phyloP scores from a whole-genome alignment of 1,140 invertebrate species.

The Babylonia areolata region DNA sequence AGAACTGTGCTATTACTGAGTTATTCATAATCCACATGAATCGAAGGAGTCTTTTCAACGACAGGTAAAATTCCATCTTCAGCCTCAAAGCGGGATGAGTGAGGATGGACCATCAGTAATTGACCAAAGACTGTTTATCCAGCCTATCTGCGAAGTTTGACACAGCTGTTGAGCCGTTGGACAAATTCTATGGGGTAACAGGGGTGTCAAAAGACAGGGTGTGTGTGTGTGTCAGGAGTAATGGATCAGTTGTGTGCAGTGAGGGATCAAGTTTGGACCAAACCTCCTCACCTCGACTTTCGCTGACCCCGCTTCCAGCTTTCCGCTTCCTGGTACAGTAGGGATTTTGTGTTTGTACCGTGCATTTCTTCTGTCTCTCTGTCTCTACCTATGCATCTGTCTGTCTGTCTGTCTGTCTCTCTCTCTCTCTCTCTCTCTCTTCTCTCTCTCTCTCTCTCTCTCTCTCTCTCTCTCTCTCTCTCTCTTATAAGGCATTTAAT shows the following conservation, averaged over 20 bases:
- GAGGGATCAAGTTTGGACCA: not conserved
- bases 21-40: too few species aligned
- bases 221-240: not conserved
- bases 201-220: not conserved
- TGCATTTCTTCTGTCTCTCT: not conserved
- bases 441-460: slow-evolving; percentile 17
- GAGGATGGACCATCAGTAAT: too few species aligned
- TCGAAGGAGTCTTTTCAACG: too few species aligned
- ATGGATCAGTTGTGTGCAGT: not conserved
- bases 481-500: too few species aligned
- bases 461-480: slow-evolving; percentile 20
- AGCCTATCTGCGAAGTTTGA: too few species aligned
- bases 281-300: not conserved
- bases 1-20: too few species aligned
- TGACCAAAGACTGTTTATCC: too few species aligned
- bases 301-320: too few species aligned
- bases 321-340: not conserved
- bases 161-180: too few species aligned
- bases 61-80: too few species aligned
- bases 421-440: not conserved
- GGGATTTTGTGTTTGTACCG: not conserved
- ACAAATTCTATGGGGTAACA: too few species aligned
- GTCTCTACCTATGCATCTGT: not conserved
- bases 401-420: not conserved
- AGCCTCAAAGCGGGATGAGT: too few species aligned